A percentile compares a stretch with the other conserved stretches of the same genome.
Evolutionary conservation across 2,797 vertebrate species (phyloP).

Genomic region (Schizothorax lantsangensis): DNA sequence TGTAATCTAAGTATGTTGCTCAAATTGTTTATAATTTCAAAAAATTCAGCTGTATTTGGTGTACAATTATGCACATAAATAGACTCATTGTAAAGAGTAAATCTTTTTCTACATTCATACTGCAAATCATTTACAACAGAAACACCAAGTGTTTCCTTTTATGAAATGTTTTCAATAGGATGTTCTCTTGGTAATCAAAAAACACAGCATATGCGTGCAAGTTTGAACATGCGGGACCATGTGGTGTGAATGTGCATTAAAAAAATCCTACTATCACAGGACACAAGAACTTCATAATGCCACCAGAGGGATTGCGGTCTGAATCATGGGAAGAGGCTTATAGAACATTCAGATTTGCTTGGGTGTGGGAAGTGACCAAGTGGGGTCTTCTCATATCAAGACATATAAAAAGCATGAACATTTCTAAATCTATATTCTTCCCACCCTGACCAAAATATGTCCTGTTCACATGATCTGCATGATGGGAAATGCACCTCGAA

Average conservation of each 20-base stretch:
- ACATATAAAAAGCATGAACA: slow-evolving; percentile 9
- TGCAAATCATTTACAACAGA: neutral
- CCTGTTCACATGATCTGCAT: neutral
- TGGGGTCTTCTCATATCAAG: slow-evolving; percentile 50
- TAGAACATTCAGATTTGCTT: slow-evolving; percentile 12
- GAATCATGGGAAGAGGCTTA: slow-evolving; percentile 33
- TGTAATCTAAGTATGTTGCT: neutral
- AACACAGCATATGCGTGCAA: neutral
- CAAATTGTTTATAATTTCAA: neutral
- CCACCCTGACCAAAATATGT: slow-evolving; percentile 11
- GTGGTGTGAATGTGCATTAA: neutral
- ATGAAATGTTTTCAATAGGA: neutral
- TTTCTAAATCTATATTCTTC: slow-evolving; percentile 13
- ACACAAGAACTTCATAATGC: neutral
- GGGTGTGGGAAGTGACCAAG: slow-evolving; percentile 47
- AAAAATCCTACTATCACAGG: slow-evolving; percentile 18
- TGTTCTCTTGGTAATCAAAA: neutral
- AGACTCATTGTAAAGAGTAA: neutral
- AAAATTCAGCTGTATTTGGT: no score
- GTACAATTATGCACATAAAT: neutral
- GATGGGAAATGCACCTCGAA: neutral
- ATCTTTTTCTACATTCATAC: neutral
- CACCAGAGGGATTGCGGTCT: slow-evolving; percentile 33
- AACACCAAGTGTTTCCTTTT: neutral
- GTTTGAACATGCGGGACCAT: neutral